phyloP scores from a whole-genome alignment of 2,113 vertebrate genomes.

The Eira barbara region DNA sequence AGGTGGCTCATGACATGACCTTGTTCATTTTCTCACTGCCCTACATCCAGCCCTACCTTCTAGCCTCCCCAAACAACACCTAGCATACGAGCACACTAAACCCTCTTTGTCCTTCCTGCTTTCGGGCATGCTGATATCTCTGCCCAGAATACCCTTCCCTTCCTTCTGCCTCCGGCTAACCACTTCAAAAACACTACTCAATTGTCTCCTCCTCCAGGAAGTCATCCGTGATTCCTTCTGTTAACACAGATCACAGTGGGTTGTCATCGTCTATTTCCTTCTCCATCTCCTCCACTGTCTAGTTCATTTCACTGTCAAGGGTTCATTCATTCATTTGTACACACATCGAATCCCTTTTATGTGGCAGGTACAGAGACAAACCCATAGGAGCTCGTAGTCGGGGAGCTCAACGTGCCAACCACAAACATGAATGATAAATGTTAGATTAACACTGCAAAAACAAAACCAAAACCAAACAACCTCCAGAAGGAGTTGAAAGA shows the following conservation, averaged over 20 bases:
- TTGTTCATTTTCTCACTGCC: background rate
- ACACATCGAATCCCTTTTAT: background rate
- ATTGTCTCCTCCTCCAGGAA: constrained; percentile 6
- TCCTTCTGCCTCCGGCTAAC: background rate
- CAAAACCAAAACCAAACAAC: background rate
- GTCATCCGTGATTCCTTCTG: background rate
- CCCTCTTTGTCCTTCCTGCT: background rate
- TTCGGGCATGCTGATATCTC: background rate
- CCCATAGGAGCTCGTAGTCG: background rate
- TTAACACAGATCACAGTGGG: background rate
- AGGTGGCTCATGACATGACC: background rate
- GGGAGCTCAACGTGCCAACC: background rate
- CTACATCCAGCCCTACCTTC: background rate
- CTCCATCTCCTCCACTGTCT: background rate
- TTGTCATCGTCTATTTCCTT: background rate
- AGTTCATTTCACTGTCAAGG: background rate
- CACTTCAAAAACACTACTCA: background rate
- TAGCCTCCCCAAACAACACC: background rate
- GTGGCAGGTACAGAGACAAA: background rate
- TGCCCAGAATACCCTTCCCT: background rate
- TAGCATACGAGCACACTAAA: background rate
- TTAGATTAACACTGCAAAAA: background rate
- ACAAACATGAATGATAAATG: background rate
- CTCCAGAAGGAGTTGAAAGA: background rate
- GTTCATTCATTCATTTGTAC: background rate